Conservation (phyloP, 2,888 invertebrate species). For the Metalampra italica region DNA sequence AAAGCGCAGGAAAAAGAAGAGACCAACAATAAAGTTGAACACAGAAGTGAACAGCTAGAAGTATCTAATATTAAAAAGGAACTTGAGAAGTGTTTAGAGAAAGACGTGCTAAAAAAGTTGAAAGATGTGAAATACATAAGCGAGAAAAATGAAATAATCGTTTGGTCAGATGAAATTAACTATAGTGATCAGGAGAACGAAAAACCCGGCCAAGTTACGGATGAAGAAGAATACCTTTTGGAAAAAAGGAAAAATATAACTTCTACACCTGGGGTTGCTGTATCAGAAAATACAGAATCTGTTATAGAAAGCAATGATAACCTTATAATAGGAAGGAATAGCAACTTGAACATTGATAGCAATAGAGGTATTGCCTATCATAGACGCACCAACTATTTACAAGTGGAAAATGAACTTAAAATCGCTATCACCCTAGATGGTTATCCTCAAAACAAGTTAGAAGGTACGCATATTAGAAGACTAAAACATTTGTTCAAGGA, state of each 20-base stretch:
- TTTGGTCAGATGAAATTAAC: conserved; percentile 48
- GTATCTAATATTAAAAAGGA: conserved; percentile 25
- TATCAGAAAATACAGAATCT: conserved; percentile 54
- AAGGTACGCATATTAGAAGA: conserved; percentile 60
- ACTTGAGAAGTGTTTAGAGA: conserved; percentile 30
- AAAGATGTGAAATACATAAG: conserved; percentile 48
- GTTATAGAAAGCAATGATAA: conserved; percentile 49
- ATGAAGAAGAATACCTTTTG: neutral
- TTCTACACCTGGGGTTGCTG: conserved; percentile 31
- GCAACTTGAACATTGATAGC: conserved; percentile 59
- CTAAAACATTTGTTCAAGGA: conserved; percentile 65
- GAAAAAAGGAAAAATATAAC: conserved; percentile 13
- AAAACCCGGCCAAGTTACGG: conserved; percentile 17
- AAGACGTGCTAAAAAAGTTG: conserved; percentile 42
- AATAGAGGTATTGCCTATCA: conserved; percentile 66
- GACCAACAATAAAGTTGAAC: conserved; percentile 2
- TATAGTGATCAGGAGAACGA: conserved; percentile 23
- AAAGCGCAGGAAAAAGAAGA: conserved; percentile 11
- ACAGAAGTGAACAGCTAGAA: conserved; percentile 7
- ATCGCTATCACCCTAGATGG: conserved; percentile 61
- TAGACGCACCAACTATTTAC: conserved; percentile 64
- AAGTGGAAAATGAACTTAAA: conserved; percentile 62
- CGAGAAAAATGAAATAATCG: conserved; percentile 44
- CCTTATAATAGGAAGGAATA: conserved; percentile 38
- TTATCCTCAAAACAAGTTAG: conserved; percentile 61